A percentile compares a stretch with the other conserved stretches of the same genome.
These are phyloP conservation scores for Aleiodes testaceus DNA, from an alignment of 2,888 invertebrate species.

Conservation along the genomic window DNA sequence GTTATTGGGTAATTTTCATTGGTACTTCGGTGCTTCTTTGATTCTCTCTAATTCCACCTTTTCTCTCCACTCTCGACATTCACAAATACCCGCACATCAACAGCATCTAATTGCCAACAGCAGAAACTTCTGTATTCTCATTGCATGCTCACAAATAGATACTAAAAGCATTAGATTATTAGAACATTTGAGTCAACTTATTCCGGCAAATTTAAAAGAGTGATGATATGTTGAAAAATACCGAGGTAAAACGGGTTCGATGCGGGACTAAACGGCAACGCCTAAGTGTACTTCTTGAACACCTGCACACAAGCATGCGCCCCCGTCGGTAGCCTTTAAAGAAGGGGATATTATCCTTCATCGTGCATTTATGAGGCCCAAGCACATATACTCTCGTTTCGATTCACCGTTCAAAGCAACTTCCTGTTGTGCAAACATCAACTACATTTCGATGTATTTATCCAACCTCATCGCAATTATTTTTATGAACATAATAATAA, in stretches of 20 bases:
- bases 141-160: not conserved
- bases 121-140: not conserved
- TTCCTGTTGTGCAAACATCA: conserved; percentile 43
- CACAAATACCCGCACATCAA: not conserved
- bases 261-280: conserved; percentile 41
- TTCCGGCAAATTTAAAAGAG: not conserved
- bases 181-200: not conserved
- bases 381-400: conserved; percentile 39
- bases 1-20: not conserved
- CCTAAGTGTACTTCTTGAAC: conserved; percentile 4
- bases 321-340: conserved; percentile 41
- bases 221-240: conserved; percentile 18
- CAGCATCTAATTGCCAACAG: conserved; percentile 6
- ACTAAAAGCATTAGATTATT: not conserved
- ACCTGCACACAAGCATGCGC: conserved; percentile 33
- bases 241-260: conserved; percentile 38
- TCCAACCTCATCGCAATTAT: not conserved
- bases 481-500: not conserved
- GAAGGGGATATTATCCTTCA: conserved; percentile 44
- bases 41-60: not conserved
- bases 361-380: conserved; percentile 42
- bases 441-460: conserved; percentile 23
- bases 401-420: conserved; percentile 44
- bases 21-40: not conserved
- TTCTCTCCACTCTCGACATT: not conserved